These are phyloP conservation scores for Carpatolechia fugitivella DNA, from an alignment of 2,888 invertebrate species.

Conservation along the genomic window DNA sequence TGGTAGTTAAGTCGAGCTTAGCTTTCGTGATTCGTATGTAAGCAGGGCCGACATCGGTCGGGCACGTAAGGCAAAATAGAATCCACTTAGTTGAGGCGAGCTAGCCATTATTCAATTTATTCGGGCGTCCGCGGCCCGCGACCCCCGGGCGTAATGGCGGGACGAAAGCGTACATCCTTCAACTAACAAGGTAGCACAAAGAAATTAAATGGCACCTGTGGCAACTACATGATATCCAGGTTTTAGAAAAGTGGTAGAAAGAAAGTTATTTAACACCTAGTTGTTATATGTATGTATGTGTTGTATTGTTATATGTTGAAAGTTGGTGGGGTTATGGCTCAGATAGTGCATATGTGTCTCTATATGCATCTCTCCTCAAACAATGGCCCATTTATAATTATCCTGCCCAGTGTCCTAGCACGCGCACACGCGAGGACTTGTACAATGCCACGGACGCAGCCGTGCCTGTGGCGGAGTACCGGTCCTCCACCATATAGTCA, in stretches of 20 bases:
- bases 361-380: no score
- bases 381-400: no score
- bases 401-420: no score
- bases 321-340: no score
- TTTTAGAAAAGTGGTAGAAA: background rate
- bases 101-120: constrained; percentile 71
- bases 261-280: no score
- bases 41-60: constrained; percentile 36
- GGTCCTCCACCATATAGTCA: no score
- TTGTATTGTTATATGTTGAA: no score
- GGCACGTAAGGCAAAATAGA: constrained; percentile 62
- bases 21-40: constrained; percentile 37
- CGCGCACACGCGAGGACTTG: no score
- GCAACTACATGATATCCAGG: background rate
- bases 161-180: constrained; percentile 13
- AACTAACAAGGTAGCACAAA: constrained; percentile 9
- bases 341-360: no score
- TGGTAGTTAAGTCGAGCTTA: constrained; percentile 27
- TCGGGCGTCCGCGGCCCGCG: constrained; percentile 44
- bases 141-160: constrained; percentile 20
- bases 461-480: no score
- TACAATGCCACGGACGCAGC: no score
- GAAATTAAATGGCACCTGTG: constrained; percentile 8
- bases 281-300: no score
- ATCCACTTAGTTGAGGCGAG: constrained; percentile 63